Base-by-base conservation (phyloP, 2,888 invertebrate genomes). In the Unio pictorum region DNA sequence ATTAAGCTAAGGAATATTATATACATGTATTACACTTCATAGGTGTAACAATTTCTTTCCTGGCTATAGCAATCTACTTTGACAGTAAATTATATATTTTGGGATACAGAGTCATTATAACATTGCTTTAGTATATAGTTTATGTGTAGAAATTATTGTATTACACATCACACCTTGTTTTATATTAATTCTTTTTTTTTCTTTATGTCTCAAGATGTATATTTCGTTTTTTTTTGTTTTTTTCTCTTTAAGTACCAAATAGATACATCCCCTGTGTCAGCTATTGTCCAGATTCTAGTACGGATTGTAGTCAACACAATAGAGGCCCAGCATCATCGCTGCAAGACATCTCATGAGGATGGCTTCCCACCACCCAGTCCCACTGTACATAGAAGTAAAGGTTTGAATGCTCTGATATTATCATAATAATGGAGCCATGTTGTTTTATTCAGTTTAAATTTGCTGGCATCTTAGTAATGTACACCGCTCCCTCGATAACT, bases 291-390 rank as follows among this genome's bases (percentile, higher is more conserved):
- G 87, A 93, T 94, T 1, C 92, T 98, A 76, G 94, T 99, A 67
- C 93, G 94, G 80, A 95, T 98, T 81, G 95, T 98, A 23, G 92
- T 99, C 72, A 97, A 96, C 90, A 97, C 98, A 0, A 91, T 99
- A 76, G 95, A 96, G 88, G 94, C 94, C 8, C 96, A 97, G 89
- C 95, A 96, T 88, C 98, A 98, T 91, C 94, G 94, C 74, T 98
- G 98, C 90, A 94, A 94, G 87, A 93, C 95, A 80, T 94, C 96
- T 45, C 86, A 84, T 11, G 83, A 84, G 8, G 88, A 89, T 67
- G 82, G 83, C 34, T 84, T 88, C 69, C 84, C 83, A 17, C 86
- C 86, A 30, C 83, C 87, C 7, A 88, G 86, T 68, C 89, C 89
- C 11, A 84, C 86, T 55, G 73, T 89, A 55, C 87, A 85, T 58